phyloP scores from a whole-genome alignment of 2,113 vertebrate genomes.

The Patagioenas fasciata region DNA sequence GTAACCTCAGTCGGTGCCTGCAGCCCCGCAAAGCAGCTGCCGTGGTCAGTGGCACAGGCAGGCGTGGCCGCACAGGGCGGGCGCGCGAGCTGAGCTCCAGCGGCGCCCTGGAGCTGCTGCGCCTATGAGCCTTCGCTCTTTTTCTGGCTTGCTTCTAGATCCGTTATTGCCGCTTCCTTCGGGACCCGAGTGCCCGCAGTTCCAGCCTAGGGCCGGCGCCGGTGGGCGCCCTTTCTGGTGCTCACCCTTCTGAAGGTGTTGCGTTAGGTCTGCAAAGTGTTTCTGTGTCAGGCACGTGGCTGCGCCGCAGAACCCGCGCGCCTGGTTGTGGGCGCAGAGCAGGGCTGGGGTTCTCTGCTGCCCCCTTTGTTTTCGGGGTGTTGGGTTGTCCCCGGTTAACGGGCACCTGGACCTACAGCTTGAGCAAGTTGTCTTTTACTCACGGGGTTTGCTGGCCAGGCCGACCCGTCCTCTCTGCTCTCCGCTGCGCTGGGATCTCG shows the following conservation, averaged over 20 bases:
- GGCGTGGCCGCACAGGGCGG: not conserved
- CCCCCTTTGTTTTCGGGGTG: not conserved
- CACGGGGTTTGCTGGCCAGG: not conserved
- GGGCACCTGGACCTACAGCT: not conserved
- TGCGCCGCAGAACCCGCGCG: not conserved
- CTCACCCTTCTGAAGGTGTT: not conserved
- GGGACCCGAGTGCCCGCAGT: rapidly evolving
- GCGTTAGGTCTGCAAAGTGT: not conserved
- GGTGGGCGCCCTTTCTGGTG: not conserved
- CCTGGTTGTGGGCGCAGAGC: not conserved
- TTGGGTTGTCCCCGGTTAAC: not conserved
- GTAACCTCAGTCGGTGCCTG: not conserved
- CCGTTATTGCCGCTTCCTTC: not conserved
- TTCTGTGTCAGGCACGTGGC: rapidly evolving
- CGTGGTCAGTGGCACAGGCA: not conserved
- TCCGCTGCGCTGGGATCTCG: rapidly evolving
- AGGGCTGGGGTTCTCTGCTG: not conserved
- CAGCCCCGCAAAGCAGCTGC: rapidly evolving
- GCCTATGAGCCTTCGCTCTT: not conserved
- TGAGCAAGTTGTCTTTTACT: not conserved
- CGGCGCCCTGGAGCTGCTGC: not conserved
- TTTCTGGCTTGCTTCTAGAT: not conserved
- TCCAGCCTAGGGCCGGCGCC: not conserved
- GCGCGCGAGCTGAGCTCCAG: not conserved
- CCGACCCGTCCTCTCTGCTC: not conserved